Evolutionary conservation across 1,140 invertebrate species (phyloP), one percentile per base, ranked within the genome.

Genomic region (Anastrepha ludens): DNA sequence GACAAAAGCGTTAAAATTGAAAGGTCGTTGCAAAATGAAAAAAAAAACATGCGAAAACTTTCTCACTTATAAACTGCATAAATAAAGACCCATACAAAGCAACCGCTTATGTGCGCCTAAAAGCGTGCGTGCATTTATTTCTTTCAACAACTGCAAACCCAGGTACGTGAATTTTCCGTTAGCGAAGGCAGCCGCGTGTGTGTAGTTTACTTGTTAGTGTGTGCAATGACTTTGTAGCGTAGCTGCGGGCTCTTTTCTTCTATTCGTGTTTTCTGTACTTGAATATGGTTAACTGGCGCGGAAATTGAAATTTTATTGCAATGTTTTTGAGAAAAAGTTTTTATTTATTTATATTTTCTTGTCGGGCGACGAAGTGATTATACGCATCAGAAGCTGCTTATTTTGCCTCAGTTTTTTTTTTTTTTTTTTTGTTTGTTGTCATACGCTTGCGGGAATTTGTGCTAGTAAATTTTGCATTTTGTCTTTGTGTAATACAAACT

Each of bases 221-320:
- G n/a, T 62, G 13, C 2, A 15, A 4, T 4, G 8, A 62, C 5
- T 13, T 62, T 55, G 11, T 8, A 55, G 9, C n/a, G 60, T 62
- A 62, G 1, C 4, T 62, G 60, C 60, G n/a, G 60, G 11, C 15
- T 62, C 13, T 62, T 62, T 62, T 62, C 60, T 17, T 5, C 1
- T 5, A 13, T 62, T 62, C 2, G 2, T 5, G 60, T 62, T 17
- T 62, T 17, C 15, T 62, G 60, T n/a, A 58, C 58, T 62, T 62
- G 3, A 62, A 62, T 62, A 13, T 62, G 60, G 60, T 62, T 62
- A 62, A 62, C 60, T 62, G 60, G n/a, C 13, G 60, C n/a, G 60
- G 60, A 62, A 62, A 62, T 62, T 62, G n/a, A 62, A 62, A 62
- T 62, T 62, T 62, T 62, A 62, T 62, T 62, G 60, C 60, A 62